Evolutionary conservation across 2,113 vertebrate genomes (phyloP).

Genomic region (Carassius gibelio): DNA sequence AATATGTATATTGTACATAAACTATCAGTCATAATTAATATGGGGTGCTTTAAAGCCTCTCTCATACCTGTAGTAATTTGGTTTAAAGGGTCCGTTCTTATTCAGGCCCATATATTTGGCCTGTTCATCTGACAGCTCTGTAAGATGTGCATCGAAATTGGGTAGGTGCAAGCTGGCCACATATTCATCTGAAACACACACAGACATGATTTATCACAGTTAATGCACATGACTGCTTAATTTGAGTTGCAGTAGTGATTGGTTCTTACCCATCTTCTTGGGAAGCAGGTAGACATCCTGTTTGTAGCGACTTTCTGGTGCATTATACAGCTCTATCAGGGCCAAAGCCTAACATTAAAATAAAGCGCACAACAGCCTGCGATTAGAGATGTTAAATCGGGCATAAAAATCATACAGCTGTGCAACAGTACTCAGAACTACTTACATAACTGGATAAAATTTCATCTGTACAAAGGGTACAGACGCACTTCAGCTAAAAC

Average conservation of each 20-base stretch:
- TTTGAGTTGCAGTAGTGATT: not conserved
- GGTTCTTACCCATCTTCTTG: conserved; percentile 92
- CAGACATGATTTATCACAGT: not conserved
- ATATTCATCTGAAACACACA: conserved; percentile 85
- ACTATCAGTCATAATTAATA: not conserved
- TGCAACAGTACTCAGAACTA: not conserved
- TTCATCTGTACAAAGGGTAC: not conserved
- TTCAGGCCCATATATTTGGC: conserved; percentile 98
- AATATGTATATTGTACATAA: not conserved
- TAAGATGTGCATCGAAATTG: conserved; percentile 95
- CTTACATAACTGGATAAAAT: conserved; percentile 14
- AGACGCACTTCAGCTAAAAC: not conserved
- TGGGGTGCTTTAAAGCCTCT: not conserved
- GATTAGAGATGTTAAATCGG: conserved; percentile 26
- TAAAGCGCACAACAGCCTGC: conserved; percentile 16
- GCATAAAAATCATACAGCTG: conserved; percentile 31
- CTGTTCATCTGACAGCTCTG: conserved; percentile 93
- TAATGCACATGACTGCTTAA: not conserved
- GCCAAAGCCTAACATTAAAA: conserved; percentile 83
- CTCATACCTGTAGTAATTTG: conserved; percentile 93
- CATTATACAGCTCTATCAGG: conserved; percentile 95
- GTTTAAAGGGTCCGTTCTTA: conserved; percentile 98
- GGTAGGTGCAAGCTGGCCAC: conserved; percentile 95
- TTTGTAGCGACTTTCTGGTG: conserved; percentile 95
- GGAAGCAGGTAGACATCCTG: conserved; percentile 97